Evolutionary conservation across 2,888 invertebrate species (phyloP).

Genomic region (Belgica antarctica): DNA sequence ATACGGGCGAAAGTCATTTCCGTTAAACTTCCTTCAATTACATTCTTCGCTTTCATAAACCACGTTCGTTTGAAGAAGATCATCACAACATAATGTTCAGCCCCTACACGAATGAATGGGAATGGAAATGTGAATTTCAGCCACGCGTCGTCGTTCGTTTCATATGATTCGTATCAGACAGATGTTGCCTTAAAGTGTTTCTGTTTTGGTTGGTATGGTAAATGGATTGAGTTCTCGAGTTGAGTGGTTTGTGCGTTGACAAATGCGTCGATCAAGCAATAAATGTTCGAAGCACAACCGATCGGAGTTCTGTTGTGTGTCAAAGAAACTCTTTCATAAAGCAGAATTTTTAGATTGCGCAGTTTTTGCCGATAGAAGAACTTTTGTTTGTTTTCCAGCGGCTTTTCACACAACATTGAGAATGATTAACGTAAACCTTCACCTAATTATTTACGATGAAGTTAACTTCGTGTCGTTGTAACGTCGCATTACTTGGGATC

Average conservation of each 20-base stretch:
- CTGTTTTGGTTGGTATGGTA: slow-evolving; percentile 13
- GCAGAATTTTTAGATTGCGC: too few relatives aligned
- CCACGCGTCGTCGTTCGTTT: slow-evolving; percentile 37
- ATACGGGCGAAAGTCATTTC: slow-evolving; percentile 38
- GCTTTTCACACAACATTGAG: too few relatives aligned
- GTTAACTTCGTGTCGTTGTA: too few relatives aligned
- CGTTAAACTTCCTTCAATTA: slow-evolving; percentile 19
- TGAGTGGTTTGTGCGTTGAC: slow-evolving; percentile 1
- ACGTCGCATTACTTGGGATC: too few relatives aligned
- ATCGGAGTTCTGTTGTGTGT: too few relatives aligned
- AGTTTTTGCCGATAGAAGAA: too few relatives aligned
- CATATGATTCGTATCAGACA: slow-evolving; percentile 27
- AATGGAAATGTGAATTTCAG: slow-evolving; percentile 38
- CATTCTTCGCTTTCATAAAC: not conserved
- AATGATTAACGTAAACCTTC: too few relatives aligned
- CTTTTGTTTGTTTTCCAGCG: too few relatives aligned
- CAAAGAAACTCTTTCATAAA: too few relatives aligned
- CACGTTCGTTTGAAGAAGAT: slow-evolving; percentile 34
- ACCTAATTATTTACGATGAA: too few relatives aligned
- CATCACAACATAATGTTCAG: slow-evolving; percentile 29
- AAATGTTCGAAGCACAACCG: too few relatives aligned
- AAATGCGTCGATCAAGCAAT: not conserved
- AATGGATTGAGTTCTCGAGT: not conserved
- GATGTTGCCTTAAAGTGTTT: slow-evolving; percentile 20
- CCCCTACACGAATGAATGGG: slow-evolving; percentile 29